Evolutionary conservation across 2,888 invertebrate species (phyloP).

Genomic region (Oligia strigilis): DNA sequence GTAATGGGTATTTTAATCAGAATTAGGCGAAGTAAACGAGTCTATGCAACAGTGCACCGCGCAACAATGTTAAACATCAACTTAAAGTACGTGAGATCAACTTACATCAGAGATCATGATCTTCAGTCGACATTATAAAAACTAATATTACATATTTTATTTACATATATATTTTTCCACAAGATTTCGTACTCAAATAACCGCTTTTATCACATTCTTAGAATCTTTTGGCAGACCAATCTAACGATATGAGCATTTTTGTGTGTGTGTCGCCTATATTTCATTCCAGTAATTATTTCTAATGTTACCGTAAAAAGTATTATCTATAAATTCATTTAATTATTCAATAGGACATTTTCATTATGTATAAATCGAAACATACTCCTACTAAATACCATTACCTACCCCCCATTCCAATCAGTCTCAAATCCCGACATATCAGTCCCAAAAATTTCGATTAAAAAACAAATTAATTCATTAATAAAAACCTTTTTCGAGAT

Average conservation of each 20-base stretch:
- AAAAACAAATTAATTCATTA: conserved; percentile 23
- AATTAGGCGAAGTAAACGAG: conserved; percentile 50
- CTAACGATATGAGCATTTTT: conserved; percentile 60
- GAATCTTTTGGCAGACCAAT: conserved; percentile 60
- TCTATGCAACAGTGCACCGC: conserved; percentile 32
- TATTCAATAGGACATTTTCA: conserved; percentile 38
- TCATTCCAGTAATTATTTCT: conserved; percentile 43
- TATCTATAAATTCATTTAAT: conserved; percentile 16
- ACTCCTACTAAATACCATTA: conserved; percentile 27
- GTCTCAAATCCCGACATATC: conserved; percentile 56
- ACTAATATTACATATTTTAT: conserved; percentile 67
- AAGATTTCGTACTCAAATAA: conserved; percentile 49
- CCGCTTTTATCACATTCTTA: conserved; percentile 58
- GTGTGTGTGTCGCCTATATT: conserved; percentile 24
- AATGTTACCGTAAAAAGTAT: conserved; percentile 28
- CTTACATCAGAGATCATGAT: conserved; percentile 85
- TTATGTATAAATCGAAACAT: conserved; percentile 32
- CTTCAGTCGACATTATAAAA: conserved; percentile 81
- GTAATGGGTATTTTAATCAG: neutral
- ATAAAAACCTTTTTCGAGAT: conserved; percentile 70
- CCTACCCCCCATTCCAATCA: conserved; percentile 52
- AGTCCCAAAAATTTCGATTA: conserved; percentile 39
- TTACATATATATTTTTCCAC: conserved; percentile 59
- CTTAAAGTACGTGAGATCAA: conserved; percentile 86
- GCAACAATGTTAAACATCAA: conserved; percentile 71